Base-by-base conservation (phyloP, 2,113 vertebrate genomes). In the Calyptomena viridis region DNA sequence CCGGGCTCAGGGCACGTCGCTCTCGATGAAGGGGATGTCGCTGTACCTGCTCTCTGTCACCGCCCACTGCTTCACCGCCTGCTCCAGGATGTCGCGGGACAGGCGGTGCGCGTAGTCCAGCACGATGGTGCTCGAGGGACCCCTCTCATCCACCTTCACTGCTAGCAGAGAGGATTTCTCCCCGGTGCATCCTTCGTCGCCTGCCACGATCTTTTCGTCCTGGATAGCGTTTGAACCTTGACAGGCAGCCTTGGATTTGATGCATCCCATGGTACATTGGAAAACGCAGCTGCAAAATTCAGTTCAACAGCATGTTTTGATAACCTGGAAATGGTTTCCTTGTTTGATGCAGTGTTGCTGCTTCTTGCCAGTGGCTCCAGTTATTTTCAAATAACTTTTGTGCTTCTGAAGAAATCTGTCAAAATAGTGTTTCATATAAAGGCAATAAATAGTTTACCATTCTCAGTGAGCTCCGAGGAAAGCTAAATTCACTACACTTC, bases 21-120 rank as follows among this genome's bases (percentile, higher is more conserved):
- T 99, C 83, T 99, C 99, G 4, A 99, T 99, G 94, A 98, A 99
- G 2, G 99, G 99, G 81, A 99, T 99, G 97, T 99, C 99, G 1
- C 98, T 98, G 94, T 99, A 99, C 83, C 98, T 98, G 87, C 97
- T 98, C 96, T 99, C 99, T 4, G 98, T 97, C 87, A 98, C 97
- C 23, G 97, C 98, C 99, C 99, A 99, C 97, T 99, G 99, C 75
- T 98, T 97, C 95, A 99, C 96, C 0, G 99, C 99, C 62, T 99
- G 98, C 33, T 97, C 96, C 59, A 99, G 93, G 50, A 99, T 99
- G 64, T 99, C 99, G 9, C 97, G 97, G 1, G 99, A 99, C 24
- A 99, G 98, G 24, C 74, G 98, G 19, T 99, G 98, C 16, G 99
- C 99, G 3, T 99, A 99, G 68, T 99, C 98, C 25, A 98, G 89